These are phyloP conservation scores for Hemithea aestivaria DNA, from an alignment of 2,888 invertebrate genomes.

Conservation along the genomic window DNA sequence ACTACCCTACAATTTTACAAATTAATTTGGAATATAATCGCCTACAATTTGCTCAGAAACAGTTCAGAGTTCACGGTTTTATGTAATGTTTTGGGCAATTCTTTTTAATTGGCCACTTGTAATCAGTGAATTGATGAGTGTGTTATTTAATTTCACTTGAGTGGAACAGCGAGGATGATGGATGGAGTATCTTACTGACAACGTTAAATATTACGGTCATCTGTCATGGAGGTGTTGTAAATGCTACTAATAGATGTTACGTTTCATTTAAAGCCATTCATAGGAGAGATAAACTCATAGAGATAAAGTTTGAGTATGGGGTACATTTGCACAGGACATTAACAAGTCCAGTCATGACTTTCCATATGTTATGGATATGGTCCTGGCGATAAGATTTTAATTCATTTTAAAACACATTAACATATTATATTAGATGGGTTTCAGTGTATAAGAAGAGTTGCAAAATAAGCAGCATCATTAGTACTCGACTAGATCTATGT, in stretches of 20 bases:
- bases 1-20: conserved; percentile 42
- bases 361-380: neutral
- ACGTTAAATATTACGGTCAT: conserved; percentile 19
- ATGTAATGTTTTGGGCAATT: conserved; percentile 40
- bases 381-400: conserved; percentile 1
- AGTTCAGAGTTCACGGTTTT: conserved; percentile 52
- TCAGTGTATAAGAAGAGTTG: too few species aligned
- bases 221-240: conserved; percentile 25
- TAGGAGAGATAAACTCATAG: conserved; percentile 5
- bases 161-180: conserved; percentile 15
- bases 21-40: conserved; percentile 47
- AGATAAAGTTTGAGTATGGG: too few species aligned
- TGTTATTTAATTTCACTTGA: conserved; percentile 33
- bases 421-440: too few species aligned
- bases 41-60: conserved; percentile 41
- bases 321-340: neutral
- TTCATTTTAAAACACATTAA: conserved; percentile 28
- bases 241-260: conserved; percentile 17
- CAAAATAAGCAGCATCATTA: too few species aligned
- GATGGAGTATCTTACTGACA: conserved; percentile 21
- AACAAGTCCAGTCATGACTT: conserved; percentile 1
- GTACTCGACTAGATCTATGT: too few species aligned
- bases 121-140: conserved; percentile 32
- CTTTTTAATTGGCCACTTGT: conserved; percentile 46
- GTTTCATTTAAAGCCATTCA: conserved; percentile 19